phyloP scores from a whole-genome alignment of 2,113 vertebrate genomes.

The Illadopsis cleaveri region DNA sequence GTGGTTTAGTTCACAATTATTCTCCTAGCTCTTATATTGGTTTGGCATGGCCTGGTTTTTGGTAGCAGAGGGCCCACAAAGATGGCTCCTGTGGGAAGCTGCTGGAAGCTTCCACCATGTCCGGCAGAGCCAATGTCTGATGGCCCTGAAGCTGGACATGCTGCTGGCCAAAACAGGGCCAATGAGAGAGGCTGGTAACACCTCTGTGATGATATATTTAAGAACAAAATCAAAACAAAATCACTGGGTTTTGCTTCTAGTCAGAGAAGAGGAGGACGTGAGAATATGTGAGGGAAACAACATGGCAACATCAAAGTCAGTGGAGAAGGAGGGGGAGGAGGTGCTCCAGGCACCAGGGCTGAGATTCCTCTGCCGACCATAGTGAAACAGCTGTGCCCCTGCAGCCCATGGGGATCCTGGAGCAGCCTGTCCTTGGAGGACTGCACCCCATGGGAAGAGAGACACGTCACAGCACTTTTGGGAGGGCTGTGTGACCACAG shows the following conservation, averaged over 20 bases:
- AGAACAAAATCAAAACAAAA: background rate
- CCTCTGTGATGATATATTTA: background rate
- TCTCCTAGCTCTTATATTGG: background rate
- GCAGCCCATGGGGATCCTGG: background rate
- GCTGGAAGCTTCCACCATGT: background rate
- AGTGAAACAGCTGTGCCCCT: too few relatives aligned
- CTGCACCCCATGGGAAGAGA: background rate
- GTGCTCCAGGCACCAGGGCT: rapidly evolving
- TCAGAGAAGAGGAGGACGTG: background rate
- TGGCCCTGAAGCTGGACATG: background rate
- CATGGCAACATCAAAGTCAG: too few relatives aligned
- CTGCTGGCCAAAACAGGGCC: background rate
- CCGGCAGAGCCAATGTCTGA: too few relatives aligned
- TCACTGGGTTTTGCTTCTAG: background rate
- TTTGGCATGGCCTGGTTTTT: background rate
- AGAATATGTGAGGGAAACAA: background rate
- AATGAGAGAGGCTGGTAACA: background rate
- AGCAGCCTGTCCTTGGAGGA: background rate
- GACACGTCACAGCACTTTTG: background rate
- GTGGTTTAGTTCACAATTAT: background rate
- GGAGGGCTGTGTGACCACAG: background rate
- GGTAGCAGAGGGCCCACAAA: background rate
- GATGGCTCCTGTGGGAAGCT: background rate
- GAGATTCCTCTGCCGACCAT: background rate
- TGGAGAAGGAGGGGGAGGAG: too few relatives aligned